Conservation (phyloP, 2,113 vertebrate genomes). For the Hippocampus mohnikei region DNA sequence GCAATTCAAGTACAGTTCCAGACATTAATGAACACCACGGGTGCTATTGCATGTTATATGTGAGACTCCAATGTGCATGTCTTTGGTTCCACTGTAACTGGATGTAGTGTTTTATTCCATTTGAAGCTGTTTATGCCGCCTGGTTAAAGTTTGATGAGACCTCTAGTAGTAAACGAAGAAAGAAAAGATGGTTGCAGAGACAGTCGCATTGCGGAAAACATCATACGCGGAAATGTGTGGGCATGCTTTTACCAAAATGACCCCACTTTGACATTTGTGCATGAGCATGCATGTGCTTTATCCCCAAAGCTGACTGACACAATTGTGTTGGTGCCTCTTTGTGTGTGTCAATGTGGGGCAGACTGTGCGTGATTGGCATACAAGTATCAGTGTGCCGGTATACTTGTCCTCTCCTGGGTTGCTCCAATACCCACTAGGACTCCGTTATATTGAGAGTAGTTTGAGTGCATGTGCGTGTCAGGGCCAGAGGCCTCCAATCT, state of each 20-base stretch:
- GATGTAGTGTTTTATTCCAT: conserved; percentile 58
- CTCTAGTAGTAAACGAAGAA: conserved; percentile 58
- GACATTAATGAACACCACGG: not conserved
- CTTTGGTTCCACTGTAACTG: conserved; percentile 27
- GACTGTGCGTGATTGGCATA: conserved; percentile 63
- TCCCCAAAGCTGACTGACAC: not conserved
- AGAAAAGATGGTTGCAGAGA: conserved; percentile 46
- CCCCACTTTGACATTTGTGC: conserved; percentile 3
- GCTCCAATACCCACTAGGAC: conserved; percentile 37
- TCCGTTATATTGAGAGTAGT: conserved; percentile 25
- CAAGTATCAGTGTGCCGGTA: conserved; percentile 68
- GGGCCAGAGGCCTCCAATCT: conserved; percentile 6
- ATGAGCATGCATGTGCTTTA: conserved; percentile 11
- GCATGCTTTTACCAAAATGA: conserved; percentile 10
- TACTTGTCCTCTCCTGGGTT: conserved; percentile 52
- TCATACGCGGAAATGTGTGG: conserved; percentile 17
- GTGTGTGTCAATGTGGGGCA: conserved; percentile 35
- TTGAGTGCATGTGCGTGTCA: conserved; percentile 15
- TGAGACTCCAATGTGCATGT: conserved; percentile 11
- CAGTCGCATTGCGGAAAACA: conserved; percentile 62
- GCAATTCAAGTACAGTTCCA: not conserved
- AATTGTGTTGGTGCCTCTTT: conserved; percentile 23
- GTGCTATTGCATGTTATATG: conserved; percentile 8
- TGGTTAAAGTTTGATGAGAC: conserved; percentile 70
- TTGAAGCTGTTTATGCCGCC: conserved; percentile 61